phyloP scores from a whole-genome alignment of 2,797 vertebrate genomes.

The Spinibarbus caldwelli region DNA sequence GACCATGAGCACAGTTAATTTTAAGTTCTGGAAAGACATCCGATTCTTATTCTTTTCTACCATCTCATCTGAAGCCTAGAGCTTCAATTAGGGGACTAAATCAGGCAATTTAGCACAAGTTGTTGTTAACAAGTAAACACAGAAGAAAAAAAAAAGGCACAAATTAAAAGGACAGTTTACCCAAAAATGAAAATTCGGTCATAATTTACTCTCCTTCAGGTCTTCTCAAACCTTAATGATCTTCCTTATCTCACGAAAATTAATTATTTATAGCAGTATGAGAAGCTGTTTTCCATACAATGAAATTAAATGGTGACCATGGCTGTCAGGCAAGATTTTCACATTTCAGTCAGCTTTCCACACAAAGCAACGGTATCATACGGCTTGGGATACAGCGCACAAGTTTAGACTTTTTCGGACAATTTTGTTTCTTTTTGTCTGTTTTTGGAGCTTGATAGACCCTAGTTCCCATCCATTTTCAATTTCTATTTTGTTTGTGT shows the following conservation, averaged over 20 bases:
- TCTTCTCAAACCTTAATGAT: neutral
- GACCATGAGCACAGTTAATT: neutral
- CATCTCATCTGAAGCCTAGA: neutral
- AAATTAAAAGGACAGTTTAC: neutral
- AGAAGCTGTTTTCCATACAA: neutral
- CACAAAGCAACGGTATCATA: neutral
- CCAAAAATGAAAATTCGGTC: too few species aligned
- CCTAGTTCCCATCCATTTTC: neutral
- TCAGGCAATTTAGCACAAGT: neutral
- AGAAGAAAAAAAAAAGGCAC: neutral
- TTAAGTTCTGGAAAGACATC: neutral
- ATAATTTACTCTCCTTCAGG: neutral
- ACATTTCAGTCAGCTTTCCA: neutral
- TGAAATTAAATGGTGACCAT: neutral
- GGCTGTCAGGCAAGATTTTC: neutral
- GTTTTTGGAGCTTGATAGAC: neutral
- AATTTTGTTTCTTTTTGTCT: neutral
- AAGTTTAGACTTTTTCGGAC: neutral
- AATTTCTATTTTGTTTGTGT: neutral
- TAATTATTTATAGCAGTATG: neutral
- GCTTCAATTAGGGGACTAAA: neutral
- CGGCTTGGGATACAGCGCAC: neutral
- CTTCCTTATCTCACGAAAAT: neutral
- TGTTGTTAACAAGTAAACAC: neutral
- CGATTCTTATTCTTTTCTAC: neutral